Evolutionary conservation across 2,113 vertebrate species (phyloP), one percentile per base, ranked within the genome.

Genomic region (Anarhynchus alexandrinus): DNA sequence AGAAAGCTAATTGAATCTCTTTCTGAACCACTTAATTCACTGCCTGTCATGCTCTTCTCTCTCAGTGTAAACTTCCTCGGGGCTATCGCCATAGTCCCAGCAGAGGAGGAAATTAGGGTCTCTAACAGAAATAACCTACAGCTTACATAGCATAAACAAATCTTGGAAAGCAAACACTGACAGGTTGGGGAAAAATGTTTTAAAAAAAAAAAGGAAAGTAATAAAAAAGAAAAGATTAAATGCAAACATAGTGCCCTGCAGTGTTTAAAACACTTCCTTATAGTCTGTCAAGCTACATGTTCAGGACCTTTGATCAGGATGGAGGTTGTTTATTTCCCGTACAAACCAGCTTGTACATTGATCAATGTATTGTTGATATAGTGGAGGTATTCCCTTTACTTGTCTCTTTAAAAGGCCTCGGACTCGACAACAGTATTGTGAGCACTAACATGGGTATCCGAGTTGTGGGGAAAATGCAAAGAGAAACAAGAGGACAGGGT

Each of bases 231-330:
- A 94, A 94, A 90, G 71, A 90, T 85, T 95, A 94, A 96, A 94
- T 96, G 90, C 87, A 95, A 96, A 96, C 94, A 91, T 42, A 81
- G 78, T 96, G 91, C 93, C 89, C 82, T 83, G 84, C 54, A 83
- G 74, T 96, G 95, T 97, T 97, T 97, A 96, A 93, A 97, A 94
- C 93, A 94, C 84, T 96, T 96, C 89, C 87, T 95, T 96, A 94
- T 70, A 93, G 90, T 90, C 89, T 94, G 93, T 96, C 96, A 96
- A 90, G 84, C 91, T 94, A 89, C 71, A 92, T 96, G 94, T 95
- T 91, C 71, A 90, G 71, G 93, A 96, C 93, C 93, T 96, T 97
- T 97, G 93, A 97, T 97, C 96, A 96, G 96, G 51, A 88, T 86
- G 64, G 89, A 91, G 79, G 82, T 51, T 96, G 94, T 97, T 97